Percentiles rank a stretch among this genome's conserved stretches.
Evolutionary conservation across 2,888 invertebrate species (phyloP).

Genomic region (Conus canariensis): DNA sequence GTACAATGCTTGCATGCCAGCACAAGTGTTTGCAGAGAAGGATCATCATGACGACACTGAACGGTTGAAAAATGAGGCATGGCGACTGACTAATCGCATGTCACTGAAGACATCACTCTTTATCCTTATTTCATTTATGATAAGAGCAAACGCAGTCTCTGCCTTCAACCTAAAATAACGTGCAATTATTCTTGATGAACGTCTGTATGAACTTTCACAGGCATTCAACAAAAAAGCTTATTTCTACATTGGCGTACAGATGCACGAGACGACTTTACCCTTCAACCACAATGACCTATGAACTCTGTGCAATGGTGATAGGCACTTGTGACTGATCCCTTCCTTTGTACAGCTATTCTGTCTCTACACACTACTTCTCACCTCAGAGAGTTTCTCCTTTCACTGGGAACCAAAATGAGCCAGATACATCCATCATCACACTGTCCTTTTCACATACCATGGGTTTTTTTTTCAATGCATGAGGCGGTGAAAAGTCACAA

Average conservation of each 20-base stretch:
- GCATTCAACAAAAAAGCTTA: not conserved
- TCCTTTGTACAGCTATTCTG: not conserved
- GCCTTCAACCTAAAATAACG: not conserved
- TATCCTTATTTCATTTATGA: not conserved
- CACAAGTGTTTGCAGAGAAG: not conserved
- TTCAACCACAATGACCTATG: not conserved
- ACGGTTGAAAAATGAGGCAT: not conserved
- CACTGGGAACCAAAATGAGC: not conserved
- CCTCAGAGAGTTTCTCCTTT: too few relatives aligned
- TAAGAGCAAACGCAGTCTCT: not conserved
- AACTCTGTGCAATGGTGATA: conserved; percentile 8
- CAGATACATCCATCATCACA: not conserved
- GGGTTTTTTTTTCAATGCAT: not conserved
- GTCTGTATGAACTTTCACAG: conserved; percentile 13
- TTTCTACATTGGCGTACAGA: not conserved
- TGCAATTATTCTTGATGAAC: not conserved
- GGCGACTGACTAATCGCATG: not conserved
- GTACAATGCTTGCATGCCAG: not conserved
- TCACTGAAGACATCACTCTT: not conserved
- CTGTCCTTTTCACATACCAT: not conserved
- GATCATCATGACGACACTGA: not conserved
- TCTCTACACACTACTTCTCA: too few relatives aligned
- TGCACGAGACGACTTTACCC: not conserved
- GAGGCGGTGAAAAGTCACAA: not conserved
- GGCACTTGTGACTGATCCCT: not conserved